These are phyloP conservation scores for Plectrocnemia conspersa DNA, from an alignment of 1,140 invertebrate species.

Conservation along the genomic window DNA sequence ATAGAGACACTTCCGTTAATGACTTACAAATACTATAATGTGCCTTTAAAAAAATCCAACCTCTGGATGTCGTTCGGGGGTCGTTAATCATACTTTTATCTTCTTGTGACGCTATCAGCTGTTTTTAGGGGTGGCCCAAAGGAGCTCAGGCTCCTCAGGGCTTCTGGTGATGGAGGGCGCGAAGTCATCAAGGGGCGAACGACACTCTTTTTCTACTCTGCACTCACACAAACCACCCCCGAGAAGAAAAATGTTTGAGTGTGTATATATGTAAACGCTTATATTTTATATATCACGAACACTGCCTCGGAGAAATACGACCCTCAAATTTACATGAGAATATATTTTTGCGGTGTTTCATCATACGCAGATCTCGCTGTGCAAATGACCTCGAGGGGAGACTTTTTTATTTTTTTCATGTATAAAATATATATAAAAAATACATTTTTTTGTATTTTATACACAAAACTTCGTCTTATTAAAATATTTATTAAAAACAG, in stretches of 20 bases:
- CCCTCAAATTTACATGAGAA: slow-evolving; percentile 26
- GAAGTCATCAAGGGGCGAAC: slow-evolving; percentile 29
- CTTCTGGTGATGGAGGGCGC: slow-evolving; percentile 6
- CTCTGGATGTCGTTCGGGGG: slow-evolving; percentile 5
- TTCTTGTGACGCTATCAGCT: slow-evolving; percentile 53
- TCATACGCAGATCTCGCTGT: no score
- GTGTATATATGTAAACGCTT: neutral
- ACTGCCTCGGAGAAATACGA: slow-evolving; percentile 11
- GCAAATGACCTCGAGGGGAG: no score
- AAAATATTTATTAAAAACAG: no score
- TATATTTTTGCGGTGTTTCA: slow-evolving; percentile 28
- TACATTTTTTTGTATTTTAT: no score
- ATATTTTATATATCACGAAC: neutral
- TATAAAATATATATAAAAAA: no score
- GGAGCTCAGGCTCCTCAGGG: slow-evolving; percentile 5
- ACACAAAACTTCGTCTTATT: no score
- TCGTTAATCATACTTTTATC: slow-evolving; percentile 53
- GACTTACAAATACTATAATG: no score
- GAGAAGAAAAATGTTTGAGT: neutral
- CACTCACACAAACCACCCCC: no score
- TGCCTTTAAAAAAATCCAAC: slow-evolving; percentile 29
- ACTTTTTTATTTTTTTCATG: no score
- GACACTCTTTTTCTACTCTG: no score
- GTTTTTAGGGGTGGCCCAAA: slow-evolving; percentile 33
- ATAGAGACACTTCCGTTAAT: no score